Conservation (phyloP, 2,113 vertebrate genomes). For the Kryptolebias marmoratus region DNA sequence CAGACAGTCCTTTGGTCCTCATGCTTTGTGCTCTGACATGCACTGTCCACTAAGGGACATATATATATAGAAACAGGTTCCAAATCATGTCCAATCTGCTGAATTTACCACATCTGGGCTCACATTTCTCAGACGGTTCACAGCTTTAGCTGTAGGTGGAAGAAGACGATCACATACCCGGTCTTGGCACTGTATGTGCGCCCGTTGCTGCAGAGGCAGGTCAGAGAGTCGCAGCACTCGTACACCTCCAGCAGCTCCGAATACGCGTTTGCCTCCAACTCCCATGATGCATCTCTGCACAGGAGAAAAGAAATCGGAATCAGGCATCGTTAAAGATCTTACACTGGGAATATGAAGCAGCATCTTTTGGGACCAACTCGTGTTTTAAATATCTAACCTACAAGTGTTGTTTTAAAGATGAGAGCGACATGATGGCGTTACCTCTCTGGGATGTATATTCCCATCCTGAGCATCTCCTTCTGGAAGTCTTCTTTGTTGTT, state of each 20-base stretch:
- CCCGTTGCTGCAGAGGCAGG: conserved; percentile 85
- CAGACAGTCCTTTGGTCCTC: no score
- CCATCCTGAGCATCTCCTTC: conserved; percentile 95
- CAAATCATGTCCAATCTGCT: no score
- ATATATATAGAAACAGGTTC: no score
- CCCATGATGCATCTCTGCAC: conserved; percentile 96
- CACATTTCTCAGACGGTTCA: no score
- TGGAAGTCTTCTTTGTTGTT: conserved; percentile 94
- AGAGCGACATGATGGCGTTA: conserved; percentile 38
- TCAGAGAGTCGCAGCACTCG: conserved; percentile 85
- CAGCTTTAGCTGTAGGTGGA: no score
- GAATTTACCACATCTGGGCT: no score
- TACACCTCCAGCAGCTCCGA: conserved; percentile 91
- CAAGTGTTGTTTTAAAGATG: not conserved
- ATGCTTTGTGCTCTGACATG: no score
- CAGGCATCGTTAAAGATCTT: not conserved
- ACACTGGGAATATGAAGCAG: not conserved
- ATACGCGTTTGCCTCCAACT: conserved; percentile 94
- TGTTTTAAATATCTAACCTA: no score
- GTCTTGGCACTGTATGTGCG: conserved; percentile 84
- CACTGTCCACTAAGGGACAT: no score
- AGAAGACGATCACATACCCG: conserved; percentile 80
- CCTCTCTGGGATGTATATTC: conserved; percentile 96
- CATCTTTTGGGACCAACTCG: no score
- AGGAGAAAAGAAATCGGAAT: no score